Conservation (phyloP, 1,140 invertebrate species). For the Anoplolepis gracilipes region DNA sequence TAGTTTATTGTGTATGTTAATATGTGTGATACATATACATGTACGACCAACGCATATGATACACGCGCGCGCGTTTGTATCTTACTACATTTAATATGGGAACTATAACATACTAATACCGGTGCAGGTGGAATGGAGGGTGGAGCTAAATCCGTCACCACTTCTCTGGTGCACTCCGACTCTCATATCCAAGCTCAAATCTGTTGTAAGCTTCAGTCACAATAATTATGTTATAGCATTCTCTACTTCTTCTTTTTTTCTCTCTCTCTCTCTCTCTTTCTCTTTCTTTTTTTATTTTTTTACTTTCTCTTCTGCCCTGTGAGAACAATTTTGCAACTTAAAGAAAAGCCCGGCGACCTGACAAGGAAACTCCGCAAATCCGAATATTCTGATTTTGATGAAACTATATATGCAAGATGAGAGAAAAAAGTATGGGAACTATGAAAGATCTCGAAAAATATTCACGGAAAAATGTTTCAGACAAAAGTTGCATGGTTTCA, state of each 20-base stretch:
- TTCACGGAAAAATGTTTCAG: too few relatives aligned
- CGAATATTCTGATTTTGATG: too few relatives aligned
- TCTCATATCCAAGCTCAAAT: slow-evolving; percentile 82
- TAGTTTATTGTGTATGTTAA: slow-evolving; percentile 25
- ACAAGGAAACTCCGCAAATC: too few relatives aligned
- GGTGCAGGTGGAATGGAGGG: slow-evolving; percentile 84
- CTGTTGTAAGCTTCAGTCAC: slow-evolving; percentile 84
- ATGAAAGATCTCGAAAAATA: too few relatives aligned
- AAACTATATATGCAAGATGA: too few relatives aligned
- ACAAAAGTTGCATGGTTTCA: too few relatives aligned
- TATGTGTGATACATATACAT: slow-evolving; percentile 15
- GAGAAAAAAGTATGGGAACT: too few relatives aligned
- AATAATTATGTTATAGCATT: slow-evolving; percentile 78
- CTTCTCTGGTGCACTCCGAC: slow-evolving; percentile 82
- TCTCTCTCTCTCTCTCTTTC: background rate
- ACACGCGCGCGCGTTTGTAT: slow-evolving; percentile 53
- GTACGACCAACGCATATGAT: slow-evolving; percentile 14
- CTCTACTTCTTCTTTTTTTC: background rate
- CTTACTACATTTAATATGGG: slow-evolving; percentile 71
- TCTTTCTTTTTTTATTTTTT: background rate
- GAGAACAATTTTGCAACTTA: too few relatives aligned
- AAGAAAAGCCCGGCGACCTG: too few relatives aligned
- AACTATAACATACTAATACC: slow-evolving; percentile 84
- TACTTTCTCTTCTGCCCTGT: background rate
- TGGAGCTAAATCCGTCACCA: slow-evolving; percentile 81